Conservation (phyloP, 2,113 vertebrate genomes). For the Sminthopsis crassicaudata region DNA sequence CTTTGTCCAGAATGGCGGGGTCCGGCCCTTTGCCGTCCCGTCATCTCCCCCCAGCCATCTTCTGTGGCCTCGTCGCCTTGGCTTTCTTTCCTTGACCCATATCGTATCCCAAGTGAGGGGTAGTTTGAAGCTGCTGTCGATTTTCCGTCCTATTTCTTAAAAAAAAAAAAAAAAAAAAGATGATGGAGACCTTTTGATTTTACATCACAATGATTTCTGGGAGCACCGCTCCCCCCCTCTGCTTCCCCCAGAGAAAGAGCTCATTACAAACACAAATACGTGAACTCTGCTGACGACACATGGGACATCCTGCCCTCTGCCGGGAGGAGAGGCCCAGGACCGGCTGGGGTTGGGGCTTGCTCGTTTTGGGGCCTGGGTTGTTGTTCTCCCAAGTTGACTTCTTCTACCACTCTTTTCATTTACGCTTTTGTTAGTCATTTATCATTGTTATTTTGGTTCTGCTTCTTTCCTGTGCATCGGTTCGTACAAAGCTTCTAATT, state of each 20-base stretch:
- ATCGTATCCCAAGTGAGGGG: background rate
- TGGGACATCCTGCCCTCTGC: background rate
- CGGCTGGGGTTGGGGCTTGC: too few relatives aligned
- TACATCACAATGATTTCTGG: background rate
- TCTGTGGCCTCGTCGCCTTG: constrained; percentile 5
- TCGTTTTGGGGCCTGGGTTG: background rate
- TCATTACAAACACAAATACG: background rate
- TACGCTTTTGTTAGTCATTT: background rate
- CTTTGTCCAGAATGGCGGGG: background rate
- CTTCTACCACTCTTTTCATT: background rate
- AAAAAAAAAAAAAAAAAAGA: too few relatives aligned
- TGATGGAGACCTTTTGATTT: background rate
- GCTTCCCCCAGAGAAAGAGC: background rate
- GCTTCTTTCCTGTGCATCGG: background rate
- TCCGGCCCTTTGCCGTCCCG: constrained; percentile 27
- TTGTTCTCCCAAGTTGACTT: background rate
- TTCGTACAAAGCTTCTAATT: background rate
- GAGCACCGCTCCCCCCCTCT: background rate
- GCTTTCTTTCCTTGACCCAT: constrained; percentile 18
- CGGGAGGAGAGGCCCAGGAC: background rate
- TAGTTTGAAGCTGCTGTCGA: background rate
- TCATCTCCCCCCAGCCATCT: background rate
- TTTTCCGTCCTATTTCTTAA: constrained; percentile 3
- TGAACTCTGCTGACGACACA: background rate
- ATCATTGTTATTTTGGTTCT: background rate